These are phyloP conservation scores for Troides helena DNA, from an alignment of 2,888 invertebrate species.

Conservation along the genomic window DNA sequence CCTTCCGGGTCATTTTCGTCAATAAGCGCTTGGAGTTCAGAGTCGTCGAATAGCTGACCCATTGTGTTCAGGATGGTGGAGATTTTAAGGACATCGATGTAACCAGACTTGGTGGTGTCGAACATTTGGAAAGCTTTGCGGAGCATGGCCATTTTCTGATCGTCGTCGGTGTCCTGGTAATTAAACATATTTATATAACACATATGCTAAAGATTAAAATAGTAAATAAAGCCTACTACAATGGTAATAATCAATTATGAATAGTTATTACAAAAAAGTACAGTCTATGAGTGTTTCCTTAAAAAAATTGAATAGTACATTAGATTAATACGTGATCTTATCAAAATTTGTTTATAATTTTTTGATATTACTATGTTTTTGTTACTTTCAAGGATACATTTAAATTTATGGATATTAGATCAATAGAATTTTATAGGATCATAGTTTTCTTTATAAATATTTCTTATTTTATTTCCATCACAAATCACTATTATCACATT, in stretches of 20 bases:
- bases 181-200: neutral
- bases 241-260: too few relatives aligned
- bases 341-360: neutral
- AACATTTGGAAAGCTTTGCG: constrained; percentile 98
- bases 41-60: constrained; percentile 96
- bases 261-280: too few relatives aligned
- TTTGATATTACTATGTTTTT: neutral
- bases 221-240: neutral
- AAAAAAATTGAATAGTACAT: neutral
- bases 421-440: neutral
- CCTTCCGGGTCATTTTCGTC: constrained; percentile 95
- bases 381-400: neutral
- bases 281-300: too few relatives aligned
- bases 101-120: constrained; percentile 94
- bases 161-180: constrained; percentile 82
- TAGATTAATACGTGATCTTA: neutral
- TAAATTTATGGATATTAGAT: neutral
- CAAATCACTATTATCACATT: constrained; percentile 36
- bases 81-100: constrained; percentile 94
- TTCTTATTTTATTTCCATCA: neutral
- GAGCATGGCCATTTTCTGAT: constrained; percentile 93
- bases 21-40: constrained; percentile 92
- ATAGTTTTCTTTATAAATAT: neutral
- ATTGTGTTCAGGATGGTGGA: constrained; percentile 96
- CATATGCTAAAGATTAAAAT: neutral